Evolutionary conservation across 30 jellyfish, hydroid and myxozoan genomes (phyloP).

Genomic region (Phacellophora camtschatica): DNA sequence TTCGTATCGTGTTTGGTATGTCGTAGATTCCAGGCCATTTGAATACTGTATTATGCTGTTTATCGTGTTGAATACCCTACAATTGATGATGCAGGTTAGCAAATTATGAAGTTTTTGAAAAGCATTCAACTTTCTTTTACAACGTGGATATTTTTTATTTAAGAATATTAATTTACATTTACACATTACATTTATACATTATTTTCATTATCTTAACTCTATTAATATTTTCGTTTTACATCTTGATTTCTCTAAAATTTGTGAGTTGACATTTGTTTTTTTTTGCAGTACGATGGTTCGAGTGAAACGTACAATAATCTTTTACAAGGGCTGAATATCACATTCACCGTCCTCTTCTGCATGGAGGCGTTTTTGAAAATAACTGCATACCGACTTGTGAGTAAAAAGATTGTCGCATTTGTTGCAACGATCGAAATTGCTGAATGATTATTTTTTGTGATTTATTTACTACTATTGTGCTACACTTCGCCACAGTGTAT

Average conservation of each 20-base stretch:
- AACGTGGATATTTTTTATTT: no score
- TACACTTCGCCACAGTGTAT: no score
- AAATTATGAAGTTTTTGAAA: no score
- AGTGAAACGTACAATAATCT: conserved; percentile 55
- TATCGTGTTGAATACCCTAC: conserved; percentile 81
- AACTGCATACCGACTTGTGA: conserved; percentile 88
- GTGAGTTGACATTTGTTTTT: background rate
- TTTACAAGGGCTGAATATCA: conserved; percentile 74
- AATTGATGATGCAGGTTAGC: conserved; percentile 96
- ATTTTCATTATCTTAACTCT: no score
- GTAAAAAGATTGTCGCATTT: conserved; percentile 5
- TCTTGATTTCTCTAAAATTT: no score
- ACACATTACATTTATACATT: no score
- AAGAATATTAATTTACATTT: no score
- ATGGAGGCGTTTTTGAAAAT: conserved; percentile 90
- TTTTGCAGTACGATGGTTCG: conserved; percentile 74
- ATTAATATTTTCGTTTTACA: no score
- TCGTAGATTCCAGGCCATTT: conserved; percentile 95
- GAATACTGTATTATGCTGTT: conserved; percentile 92
- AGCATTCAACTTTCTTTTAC: no score
- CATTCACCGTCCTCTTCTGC: conserved; percentile 84
- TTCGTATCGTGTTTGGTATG: conserved; percentile 95
- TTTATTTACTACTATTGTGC: no score
- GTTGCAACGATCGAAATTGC: no score
- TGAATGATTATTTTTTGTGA: no score